A percentile compares a stretch with the other conserved stretches of the same genome.
These are phyloP conservation scores for Reticulitermes speratus DNA, from an alignment of 1,140 invertebrate genomes.

Conservation along the genomic window DNA sequence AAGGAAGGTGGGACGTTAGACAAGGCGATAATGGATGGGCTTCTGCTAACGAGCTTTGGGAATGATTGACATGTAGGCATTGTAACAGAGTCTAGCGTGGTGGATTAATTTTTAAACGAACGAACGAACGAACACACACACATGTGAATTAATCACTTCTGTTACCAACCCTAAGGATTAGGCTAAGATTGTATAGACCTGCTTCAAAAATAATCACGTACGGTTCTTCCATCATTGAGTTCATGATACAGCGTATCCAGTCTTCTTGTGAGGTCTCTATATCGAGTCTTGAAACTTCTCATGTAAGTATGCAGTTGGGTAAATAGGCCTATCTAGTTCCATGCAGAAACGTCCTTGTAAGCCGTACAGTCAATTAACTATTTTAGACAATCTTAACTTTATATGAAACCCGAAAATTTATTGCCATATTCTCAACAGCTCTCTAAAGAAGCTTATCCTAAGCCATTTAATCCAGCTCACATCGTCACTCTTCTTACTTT, in stretches of 20 bases:
- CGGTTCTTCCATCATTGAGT: not conserved
- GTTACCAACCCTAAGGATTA: not conserved
- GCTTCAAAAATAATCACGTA: too few relatives aligned
- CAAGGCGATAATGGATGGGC: conserved; percentile 7
- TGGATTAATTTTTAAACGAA: conserved; percentile 8
- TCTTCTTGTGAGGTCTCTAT: not conserved
- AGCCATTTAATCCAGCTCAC: too few relatives aligned
- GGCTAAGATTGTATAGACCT: not conserved
- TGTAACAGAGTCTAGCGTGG: not conserved
- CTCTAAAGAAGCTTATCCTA: too few relatives aligned
- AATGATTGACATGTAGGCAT: conserved; percentile 12
- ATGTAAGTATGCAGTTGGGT: not conserved
- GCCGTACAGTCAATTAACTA: too few relatives aligned
- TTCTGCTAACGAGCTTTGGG: not conserved
- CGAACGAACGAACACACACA: not conserved
- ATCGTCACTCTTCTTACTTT: too few relatives aligned
- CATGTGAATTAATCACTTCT: conserved; percentile 3
- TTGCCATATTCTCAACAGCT: too few relatives aligned
- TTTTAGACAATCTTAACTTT: too few relatives aligned
- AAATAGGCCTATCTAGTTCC: too few relatives aligned
- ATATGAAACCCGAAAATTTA: too few relatives aligned
- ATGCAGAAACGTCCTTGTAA: too few relatives aligned
- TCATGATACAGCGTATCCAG: not conserved
- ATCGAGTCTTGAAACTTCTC: not conserved
- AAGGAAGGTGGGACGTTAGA: not conserved